Base-by-base conservation (phyloP, 2,888 invertebrate species). In the Drosophila multiciliata region DNA sequence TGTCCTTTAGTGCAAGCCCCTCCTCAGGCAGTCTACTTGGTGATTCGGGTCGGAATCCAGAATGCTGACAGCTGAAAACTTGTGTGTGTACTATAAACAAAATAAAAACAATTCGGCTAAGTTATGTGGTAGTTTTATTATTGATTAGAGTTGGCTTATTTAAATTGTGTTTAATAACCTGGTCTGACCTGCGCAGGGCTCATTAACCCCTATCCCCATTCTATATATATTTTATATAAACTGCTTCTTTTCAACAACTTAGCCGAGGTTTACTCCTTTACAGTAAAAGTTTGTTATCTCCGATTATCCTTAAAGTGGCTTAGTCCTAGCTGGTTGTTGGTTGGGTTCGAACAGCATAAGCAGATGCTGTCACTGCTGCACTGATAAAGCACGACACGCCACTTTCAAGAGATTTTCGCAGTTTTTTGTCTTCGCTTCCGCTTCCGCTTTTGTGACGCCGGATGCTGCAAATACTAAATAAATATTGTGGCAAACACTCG, bases 361-460 rank as follows among this genome's bases (percentile, higher is more conserved):
- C 45, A 69, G 59, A 63, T 60, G 64, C 57, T 64, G 66, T 42
- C 49, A 42, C 35, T 36, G 52, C 58, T 58, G 58, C 23, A 29
- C n/a, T 40, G 86, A 83, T 86, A 86, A 52, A 57, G 83, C 83
- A 81, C 83, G 83, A 29, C 54, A 29, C 66, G 45, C 29, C 35
- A 17, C 33, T 42, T 48, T 53, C 15, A 26, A 11, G 40, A 26
- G 54, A 62, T 55, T 48, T 48, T 11, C 5, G 50, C 33, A 49
- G 58, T 23, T 33, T 55, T 42, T 32, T 52, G 55, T 32, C 32
- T 45, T 45, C 42, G 48, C 65, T 69, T 82, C 36, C 57, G 73
- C 65, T 69, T 82, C 36, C 57, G 67, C 49, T 38, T 59, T 33
- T 40, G 40, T 7, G 17, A 23, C 4, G 58, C 29, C 32, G 42